phyloP scores from a whole-genome alignment of 2,797 vertebrate species.

The Margarornis squamiger region DNA sequence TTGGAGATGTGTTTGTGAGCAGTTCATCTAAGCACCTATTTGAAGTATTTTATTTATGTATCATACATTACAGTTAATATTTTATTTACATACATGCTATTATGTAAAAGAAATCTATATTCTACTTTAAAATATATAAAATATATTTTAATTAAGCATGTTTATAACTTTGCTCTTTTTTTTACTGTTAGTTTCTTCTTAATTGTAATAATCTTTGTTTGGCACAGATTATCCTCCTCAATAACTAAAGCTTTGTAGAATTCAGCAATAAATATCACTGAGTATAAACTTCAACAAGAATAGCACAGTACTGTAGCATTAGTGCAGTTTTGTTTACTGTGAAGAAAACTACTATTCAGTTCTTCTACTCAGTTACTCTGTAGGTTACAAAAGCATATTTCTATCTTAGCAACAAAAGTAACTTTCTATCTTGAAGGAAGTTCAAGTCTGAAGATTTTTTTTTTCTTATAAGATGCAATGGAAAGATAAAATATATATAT shows the following conservation, averaged over 20 bases:
- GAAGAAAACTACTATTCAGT: background rate
- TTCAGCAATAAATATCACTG: background rate
- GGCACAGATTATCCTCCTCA: background rate
- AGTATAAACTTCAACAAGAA: background rate
- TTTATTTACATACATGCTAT: background rate
- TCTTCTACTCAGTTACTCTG: background rate
- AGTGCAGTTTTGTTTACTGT: background rate
- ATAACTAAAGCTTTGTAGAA: background rate
- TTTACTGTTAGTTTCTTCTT: background rate
- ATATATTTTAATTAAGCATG: background rate
- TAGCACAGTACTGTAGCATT: background rate
- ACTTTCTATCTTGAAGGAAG: background rate
- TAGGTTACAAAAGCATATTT: background rate
- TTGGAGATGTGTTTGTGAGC: background rate
- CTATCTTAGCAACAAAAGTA: background rate
- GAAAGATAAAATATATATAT: background rate
- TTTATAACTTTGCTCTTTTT: background rate
- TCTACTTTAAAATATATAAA: background rate
- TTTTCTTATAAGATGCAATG: background rate
- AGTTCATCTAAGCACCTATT: background rate
- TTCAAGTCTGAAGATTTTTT: background rate
- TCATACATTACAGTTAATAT: background rate
- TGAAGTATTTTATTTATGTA: background rate
- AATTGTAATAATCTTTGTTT: background rate
- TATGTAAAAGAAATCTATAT: background rate